These are phyloP conservation scores for Stenopsyche tienmushanensis DNA, from an alignment of 1,140 invertebrate genomes.

Conservation along the genomic window DNA sequence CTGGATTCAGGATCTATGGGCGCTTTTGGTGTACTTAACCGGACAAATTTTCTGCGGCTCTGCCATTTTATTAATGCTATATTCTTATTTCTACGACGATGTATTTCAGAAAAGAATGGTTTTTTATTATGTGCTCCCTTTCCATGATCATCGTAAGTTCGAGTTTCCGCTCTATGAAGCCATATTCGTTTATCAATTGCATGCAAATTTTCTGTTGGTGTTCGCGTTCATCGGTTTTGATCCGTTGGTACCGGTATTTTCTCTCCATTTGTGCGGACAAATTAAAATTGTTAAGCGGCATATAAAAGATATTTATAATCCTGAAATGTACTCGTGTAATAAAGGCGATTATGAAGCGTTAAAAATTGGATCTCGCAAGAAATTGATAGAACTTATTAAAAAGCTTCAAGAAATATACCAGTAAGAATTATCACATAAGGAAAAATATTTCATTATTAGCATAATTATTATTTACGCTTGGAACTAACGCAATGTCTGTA, in stretches of 20 bases:
- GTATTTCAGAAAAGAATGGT: constrained; percentile 21
- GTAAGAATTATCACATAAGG: neutral
- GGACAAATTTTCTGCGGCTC: constrained; percentile 12
- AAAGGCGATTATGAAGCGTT: neutral
- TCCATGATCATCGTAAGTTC: constrained; percentile 22
- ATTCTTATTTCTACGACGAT: constrained; percentile 2
- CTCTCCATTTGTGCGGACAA: constrained; percentile 31
- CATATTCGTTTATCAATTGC: constrained; percentile 22
- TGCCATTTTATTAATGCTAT: constrained; percentile 14
- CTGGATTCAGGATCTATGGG: constrained; percentile 22
- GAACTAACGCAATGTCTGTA: neutral
- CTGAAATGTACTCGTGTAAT: constrained; percentile 3
- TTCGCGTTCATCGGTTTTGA: constrained; percentile 28
- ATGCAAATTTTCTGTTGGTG: neutral
- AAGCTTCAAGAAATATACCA: constrained; percentile 31
- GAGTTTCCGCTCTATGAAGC: constrained; percentile 24
- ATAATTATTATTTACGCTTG: neutral
- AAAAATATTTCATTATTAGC: neutral
- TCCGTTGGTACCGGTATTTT: constrained; percentile 21
- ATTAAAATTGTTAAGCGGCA: constrained; percentile 31
- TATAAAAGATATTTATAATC: neutral
- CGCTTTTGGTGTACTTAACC: neutral
- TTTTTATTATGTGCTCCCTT: constrained; percentile 24
- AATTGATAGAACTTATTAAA: constrained; percentile 14
- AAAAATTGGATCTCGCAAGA: neutral